phyloP scores from a whole-genome alignment of 2,113 vertebrate genomes.

The Gymnogyps californianus region DNA sequence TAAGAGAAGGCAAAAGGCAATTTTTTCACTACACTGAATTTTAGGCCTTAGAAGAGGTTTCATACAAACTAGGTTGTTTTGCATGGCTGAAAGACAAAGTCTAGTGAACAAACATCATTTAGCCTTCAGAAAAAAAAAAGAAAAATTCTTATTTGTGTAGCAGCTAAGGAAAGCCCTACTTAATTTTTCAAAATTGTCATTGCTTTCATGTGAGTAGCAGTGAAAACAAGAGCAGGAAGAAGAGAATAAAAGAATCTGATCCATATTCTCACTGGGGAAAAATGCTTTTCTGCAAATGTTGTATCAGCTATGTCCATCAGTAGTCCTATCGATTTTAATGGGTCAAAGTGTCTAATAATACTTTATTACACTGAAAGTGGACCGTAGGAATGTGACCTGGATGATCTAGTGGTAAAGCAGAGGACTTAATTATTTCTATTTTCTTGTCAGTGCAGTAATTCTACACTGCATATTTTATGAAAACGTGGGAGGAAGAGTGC shows the following conservation, averaged over 20 bases:
- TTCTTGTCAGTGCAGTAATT: conserved; percentile 23
- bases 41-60: not conserved
- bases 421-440: conserved; percentile 25
- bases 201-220: not conserved
- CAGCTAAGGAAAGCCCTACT: not conserved
- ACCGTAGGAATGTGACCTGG: not conserved
- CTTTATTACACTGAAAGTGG: not conserved
- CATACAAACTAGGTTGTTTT: not conserved
- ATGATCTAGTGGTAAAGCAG: not conserved
- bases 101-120: not conserved
- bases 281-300: not conserved
- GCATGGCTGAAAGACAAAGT: not conserved
- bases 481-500: not conserved
- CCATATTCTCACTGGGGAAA: not conserved
- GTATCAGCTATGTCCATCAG: not conserved
- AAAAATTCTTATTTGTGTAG: not conserved
- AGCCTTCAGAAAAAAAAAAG: not conserved
- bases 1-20: not conserved
- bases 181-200: not conserved
- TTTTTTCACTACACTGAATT: not conserved
- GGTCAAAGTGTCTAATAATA: not conserved
- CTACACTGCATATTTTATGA: not conserved
- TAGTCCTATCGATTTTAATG: not conserved
- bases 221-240: not conserved
- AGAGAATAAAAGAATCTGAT: not conserved